Base-by-base conservation (phyloP, 2,113 vertebrate genomes). In the Haemorhous mexicanus region DNA sequence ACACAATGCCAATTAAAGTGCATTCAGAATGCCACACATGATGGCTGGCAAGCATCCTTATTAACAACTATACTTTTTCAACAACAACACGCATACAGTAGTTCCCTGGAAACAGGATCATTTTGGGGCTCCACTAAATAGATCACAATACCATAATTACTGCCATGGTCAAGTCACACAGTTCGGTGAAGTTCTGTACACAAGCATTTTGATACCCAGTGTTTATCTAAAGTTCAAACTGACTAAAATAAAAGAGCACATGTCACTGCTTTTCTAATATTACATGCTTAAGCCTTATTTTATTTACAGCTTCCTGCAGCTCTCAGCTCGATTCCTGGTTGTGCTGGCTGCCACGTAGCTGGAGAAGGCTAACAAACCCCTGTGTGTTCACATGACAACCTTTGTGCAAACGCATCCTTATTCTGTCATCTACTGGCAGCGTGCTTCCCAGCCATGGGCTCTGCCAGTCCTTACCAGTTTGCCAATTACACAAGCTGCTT, bases 401-500 rank as follows among this genome's bases (percentile, higher is more conserved):
- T 97, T 96, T 98, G 98, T 98, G 98, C 97, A 96, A 95, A 94
- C 26, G 94, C 98, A 96, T 97, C 97, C 96, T 93, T 97, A 96
- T 95, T 97, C 98, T 97, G 98, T 98, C 98, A 98, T 94, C 97
- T 96, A 94, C 97, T 97, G 97, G 98, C 98, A 97, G 97, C 53
- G 74, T 59, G 94, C 94, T 98, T 97, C 96, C 97, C 97, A 95
- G 96, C 88, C 98, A 66, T 97, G 97, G 98, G 97, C 98, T 82
- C 98, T 98, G 98, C 98, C 98, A 99, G 98, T 98, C 98, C 97
- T 97, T 98, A 97, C 98, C 98, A 98, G 98, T 97, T 97, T 98
- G 98, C 98, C 98, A 99, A 99, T 98, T 99, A 98, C 95, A 98
- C 98, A 98, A 98, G 98, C 98, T 98, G 98, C 98, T 98, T 98